phyloP scores from a whole-genome alignment of 2,797 vertebrate species.

The Peromyscus attwateri region DNA sequence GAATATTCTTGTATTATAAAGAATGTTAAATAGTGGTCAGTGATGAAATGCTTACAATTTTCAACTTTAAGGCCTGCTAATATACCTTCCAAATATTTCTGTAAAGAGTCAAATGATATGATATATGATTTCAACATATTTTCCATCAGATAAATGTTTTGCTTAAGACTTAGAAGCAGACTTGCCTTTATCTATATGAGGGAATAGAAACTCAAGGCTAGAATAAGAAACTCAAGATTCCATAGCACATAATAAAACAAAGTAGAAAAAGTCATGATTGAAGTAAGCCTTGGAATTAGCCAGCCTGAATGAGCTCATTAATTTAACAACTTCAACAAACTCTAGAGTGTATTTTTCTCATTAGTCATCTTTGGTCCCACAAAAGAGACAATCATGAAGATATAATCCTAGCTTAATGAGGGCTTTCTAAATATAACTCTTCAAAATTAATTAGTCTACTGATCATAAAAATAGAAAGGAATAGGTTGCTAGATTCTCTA shows the following conservation, averaged over 20 bases:
- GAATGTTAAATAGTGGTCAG: slow-evolving; percentile 3
- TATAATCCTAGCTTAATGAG: slow-evolving; percentile 73
- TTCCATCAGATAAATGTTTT: slow-evolving; percentile 19
- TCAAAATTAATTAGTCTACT: slow-evolving; percentile 78
- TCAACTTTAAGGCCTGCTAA: slow-evolving; percentile 2
- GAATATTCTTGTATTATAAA: slow-evolving; percentile 33
- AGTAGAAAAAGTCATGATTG: slow-evolving; percentile 45
- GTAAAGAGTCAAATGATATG: not conserved
- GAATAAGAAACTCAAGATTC: slow-evolving; percentile 18
- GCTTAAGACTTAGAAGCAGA: slow-evolving; percentile 43
- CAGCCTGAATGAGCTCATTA: slow-evolving; percentile 65
- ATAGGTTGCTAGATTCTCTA: slow-evolving; percentile 55
- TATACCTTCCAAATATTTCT: slow-evolving; percentile 50
- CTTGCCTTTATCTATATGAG: slow-evolving; percentile 4
- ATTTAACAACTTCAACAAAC: slow-evolving; percentile 66
- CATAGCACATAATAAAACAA: slow-evolving; percentile 56
- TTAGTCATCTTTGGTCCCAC: slow-evolving; percentile 65
- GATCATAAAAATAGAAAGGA: slow-evolving; percentile 72
- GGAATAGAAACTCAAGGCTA: not conserved
- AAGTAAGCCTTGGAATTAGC: slow-evolving; percentile 62
- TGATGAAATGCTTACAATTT: slow-evolving; percentile 4
- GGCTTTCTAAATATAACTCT: slow-evolving; percentile 73
- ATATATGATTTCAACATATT: slow-evolving; percentile 23
- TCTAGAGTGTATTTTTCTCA: slow-evolving; percentile 70
- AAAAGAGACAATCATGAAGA: slow-evolving; percentile 72